Evolutionary conservation across 2,888 invertebrate species (phyloP).

Genomic region (Globia sparganii): DNA sequence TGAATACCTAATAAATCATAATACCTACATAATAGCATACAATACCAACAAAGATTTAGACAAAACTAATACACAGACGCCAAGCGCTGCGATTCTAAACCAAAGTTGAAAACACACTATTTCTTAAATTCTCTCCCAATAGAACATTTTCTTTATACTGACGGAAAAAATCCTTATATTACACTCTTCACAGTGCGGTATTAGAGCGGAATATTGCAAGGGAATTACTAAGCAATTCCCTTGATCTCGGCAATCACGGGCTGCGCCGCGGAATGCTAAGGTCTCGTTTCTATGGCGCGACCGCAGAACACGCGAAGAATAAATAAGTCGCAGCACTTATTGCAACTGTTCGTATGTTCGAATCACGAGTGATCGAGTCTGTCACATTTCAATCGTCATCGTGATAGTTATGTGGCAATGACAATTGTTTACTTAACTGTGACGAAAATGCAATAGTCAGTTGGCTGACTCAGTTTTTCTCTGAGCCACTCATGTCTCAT

Average conservation of each 20-base stretch:
- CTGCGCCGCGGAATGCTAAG: slow-evolving; percentile 63
- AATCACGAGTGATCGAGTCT: background rate
- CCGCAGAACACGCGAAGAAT: background rate
- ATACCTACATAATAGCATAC: background rate
- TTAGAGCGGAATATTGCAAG: slow-evolving; percentile 71
- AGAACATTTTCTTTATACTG: slow-evolving; percentile 44
- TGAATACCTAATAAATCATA: background rate
- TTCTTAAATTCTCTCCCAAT: slow-evolving; percentile 28
- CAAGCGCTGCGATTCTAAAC: slow-evolving; percentile 13
- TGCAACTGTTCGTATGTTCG: background rate
- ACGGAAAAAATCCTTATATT: slow-evolving; percentile 63
- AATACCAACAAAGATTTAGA: background rate
- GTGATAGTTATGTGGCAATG: background rate
- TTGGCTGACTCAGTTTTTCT: too few relatives aligned
- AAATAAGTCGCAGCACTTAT: background rate
- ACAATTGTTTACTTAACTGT: background rate
- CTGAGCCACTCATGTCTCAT: background rate
- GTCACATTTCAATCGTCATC: background rate
- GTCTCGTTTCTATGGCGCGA: slow-evolving; percentile 29
- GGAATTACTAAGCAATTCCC: slow-evolving; percentile 74
- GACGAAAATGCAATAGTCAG: background rate
- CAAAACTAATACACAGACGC: background rate
- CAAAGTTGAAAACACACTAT: slow-evolving; percentile 40
- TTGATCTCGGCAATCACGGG: slow-evolving; percentile 69
- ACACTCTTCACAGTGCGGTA: slow-evolving; percentile 62